These are phyloP conservation scores for Samia ricini DNA, from an alignment of 1,140 invertebrate genomes.

Conservation along the genomic window DNA sequence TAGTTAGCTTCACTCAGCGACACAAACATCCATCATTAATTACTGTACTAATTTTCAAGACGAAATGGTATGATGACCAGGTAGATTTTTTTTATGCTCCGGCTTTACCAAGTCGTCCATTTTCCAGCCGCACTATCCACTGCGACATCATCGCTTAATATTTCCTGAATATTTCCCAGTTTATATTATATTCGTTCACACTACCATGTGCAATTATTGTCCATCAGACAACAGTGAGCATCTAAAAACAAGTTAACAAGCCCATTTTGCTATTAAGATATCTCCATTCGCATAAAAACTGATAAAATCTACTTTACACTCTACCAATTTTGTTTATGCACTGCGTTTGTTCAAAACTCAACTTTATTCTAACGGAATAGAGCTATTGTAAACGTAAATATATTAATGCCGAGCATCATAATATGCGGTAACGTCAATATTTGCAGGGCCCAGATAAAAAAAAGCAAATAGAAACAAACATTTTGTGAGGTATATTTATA, in stretches of 20 bases:
- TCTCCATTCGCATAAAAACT: slow-evolving; percentile 2
- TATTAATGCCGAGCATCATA: slow-evolving; percentile 6
- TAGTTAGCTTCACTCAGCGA: too few species aligned
- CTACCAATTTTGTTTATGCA: not conserved
- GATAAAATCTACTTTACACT: not conserved
- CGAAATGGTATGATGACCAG: too few species aligned
- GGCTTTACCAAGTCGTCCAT: too few species aligned
- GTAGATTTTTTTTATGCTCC: too few species aligned
- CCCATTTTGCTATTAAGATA: slow-evolving; percentile 1
- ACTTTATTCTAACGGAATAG: not conserved
- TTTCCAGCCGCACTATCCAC: too few species aligned
- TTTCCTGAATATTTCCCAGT: too few species aligned
- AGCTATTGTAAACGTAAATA: not conserved
- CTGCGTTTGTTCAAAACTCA: not conserved
- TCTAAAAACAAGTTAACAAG: not conserved
- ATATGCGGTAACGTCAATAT: slow-evolving; percentile 35
- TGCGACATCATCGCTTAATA: too few species aligned
- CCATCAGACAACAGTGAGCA: not conserved
- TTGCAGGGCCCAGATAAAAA: slow-evolving; percentile 32
- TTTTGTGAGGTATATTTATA: not conserved
- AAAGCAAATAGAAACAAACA: not conserved
- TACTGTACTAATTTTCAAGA: too few species aligned
- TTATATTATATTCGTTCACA: not conserved
- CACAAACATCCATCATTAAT: too few species aligned
- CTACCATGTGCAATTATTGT: not conserved